A percentile compares a stretch with the other conserved stretches of the same genome.
Conservation (phyloP, 2,888 invertebrate species). For the Synanthedon tipuliformis region DNA sequence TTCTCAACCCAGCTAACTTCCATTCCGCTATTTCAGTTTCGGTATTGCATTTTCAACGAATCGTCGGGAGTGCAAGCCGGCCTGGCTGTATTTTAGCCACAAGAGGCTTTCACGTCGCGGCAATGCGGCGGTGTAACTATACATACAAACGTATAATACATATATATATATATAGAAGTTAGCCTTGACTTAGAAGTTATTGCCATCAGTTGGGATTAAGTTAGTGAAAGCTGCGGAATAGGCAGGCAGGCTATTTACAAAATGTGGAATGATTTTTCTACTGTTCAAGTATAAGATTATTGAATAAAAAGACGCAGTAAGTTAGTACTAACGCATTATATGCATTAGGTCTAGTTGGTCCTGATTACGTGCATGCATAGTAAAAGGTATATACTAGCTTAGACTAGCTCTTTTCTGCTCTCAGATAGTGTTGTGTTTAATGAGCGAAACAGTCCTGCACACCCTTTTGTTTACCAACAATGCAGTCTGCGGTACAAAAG, state of each 20-base stretch:
- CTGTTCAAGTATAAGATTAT: too few species aligned
- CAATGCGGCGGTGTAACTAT: background rate
- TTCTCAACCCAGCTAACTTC: background rate
- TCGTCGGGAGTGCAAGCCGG: conserved; percentile 19
- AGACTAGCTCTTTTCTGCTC: background rate
- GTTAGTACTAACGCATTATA: too few species aligned
- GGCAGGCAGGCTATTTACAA: too few species aligned
- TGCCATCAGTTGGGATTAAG: too few species aligned
- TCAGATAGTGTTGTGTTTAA: conserved; percentile 15
- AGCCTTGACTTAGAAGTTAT: too few species aligned
- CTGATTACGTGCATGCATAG: too few species aligned
- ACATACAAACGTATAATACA: too few species aligned
- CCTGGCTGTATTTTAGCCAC: conserved; percentile 20
- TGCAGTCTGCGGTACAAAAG: conserved; percentile 26
- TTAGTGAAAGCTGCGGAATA: too few species aligned
- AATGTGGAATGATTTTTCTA: too few species aligned
- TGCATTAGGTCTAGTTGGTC: too few species aligned
- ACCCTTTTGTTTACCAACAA: conserved; percentile 37
- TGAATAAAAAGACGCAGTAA: too few species aligned
- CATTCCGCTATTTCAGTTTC: background rate
- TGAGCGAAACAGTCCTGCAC: conserved; percentile 23
- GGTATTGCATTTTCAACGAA: conserved; percentile 23
- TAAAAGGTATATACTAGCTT: background rate
- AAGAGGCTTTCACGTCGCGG: background rate
- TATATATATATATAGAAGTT: too few species aligned